phyloP scores from a whole-genome alignment of 1,140 invertebrate species.

The Drosophila cardini region DNA sequence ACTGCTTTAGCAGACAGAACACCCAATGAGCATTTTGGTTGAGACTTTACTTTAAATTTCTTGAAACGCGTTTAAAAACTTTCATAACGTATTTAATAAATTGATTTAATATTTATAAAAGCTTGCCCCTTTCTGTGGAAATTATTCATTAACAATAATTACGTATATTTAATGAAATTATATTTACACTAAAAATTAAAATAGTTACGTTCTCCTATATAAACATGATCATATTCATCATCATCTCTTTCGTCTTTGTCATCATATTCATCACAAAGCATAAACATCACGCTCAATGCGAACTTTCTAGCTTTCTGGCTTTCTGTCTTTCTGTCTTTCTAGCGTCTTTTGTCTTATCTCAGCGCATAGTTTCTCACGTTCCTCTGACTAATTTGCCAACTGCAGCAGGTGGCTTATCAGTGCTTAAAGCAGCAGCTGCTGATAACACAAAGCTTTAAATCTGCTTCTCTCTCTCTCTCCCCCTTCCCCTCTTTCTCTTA shows the following conservation, averaged over 20 bases:
- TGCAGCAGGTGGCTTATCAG: slow-evolving; percentile 66
- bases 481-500: neutral
- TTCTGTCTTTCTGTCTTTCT: slow-evolving; percentile 1
- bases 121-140: no score
- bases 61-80: no score
- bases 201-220: no score
- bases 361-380: slow-evolving; percentile 69
- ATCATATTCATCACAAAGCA: slow-evolving; percentile 17
- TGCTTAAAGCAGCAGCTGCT: slow-evolving; percentile 30
- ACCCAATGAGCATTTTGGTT: no score
- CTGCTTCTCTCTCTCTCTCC: slow-evolving; percentile 5
- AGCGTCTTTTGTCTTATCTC: slow-evolving; percentile 54
- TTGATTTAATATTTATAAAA: no score
- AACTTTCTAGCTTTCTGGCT: slow-evolving; percentile 5
- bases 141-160: no score
- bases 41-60: no score
- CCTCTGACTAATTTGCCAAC: slow-evolving; percentile 65
- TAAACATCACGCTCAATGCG: slow-evolving; percentile 48
- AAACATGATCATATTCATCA: neutral
- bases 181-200: no score
- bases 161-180: no score
- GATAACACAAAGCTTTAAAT: slow-evolving; percentile 40
- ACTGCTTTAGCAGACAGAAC: no score
- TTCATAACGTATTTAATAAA: no score
- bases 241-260: neutral